These are phyloP conservation scores for Lates japonicus DNA, from an alignment of 2,797 vertebrate species.

Conservation along the genomic window DNA sequence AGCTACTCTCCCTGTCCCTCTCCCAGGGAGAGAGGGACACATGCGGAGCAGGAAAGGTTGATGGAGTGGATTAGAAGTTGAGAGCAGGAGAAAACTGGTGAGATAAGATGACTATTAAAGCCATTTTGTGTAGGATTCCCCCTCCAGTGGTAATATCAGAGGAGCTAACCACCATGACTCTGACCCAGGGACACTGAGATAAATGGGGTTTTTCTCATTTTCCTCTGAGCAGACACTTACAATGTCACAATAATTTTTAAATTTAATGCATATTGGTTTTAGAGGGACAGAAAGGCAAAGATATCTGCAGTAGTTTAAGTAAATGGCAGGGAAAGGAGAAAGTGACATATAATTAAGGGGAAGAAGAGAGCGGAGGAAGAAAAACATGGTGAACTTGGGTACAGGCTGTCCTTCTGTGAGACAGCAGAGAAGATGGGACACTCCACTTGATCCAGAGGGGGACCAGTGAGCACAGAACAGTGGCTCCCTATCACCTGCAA, in stretches of 20 bases:
- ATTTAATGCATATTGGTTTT: not conserved
- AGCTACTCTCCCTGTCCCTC: slow-evolving; percentile 28
- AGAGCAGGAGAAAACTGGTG: not conserved
- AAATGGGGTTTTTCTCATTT: not conserved
- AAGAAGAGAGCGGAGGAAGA: not conserved
- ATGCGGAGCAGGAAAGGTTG: slow-evolving; percentile 7
- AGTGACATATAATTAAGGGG: not conserved
- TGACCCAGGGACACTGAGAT: not conserved
- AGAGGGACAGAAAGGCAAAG: not conserved
- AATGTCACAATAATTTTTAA: not conserved
- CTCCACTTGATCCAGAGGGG: slow-evolving; percentile 40
- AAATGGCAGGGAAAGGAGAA: too few relatives aligned
- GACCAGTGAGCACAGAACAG: slow-evolving; percentile 21
- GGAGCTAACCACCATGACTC: not conserved
- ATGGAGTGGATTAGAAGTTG: not conserved
- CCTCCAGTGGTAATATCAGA: not conserved
- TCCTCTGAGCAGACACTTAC: not conserved
- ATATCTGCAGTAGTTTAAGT: not conserved
- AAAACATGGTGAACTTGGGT: slow-evolving; percentile 29
- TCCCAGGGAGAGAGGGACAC: slow-evolving; percentile 4
- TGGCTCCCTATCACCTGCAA: slow-evolving; percentile 38
- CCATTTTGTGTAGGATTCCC: not conserved
- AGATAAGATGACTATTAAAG: slow-evolving; percentile 2
- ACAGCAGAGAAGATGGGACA: slow-evolving; percentile 37
- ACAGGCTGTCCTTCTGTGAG: slow-evolving; percentile 58